Evolutionary conservation across 1,140 invertebrate species (phyloP).

Genomic region (Bombus confusus): DNA sequence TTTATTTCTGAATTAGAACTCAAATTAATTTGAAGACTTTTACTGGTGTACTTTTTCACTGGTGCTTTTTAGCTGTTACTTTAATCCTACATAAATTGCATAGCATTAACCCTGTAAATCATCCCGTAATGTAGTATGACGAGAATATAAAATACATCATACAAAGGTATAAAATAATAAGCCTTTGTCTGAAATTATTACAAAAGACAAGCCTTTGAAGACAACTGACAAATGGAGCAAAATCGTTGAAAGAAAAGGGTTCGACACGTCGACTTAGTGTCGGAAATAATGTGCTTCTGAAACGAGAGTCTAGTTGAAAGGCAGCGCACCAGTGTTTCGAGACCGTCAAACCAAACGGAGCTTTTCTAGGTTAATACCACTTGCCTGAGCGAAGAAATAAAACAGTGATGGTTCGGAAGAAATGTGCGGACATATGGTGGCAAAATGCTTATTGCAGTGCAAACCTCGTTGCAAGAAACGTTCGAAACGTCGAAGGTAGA

Average conservation of each 20-base stretch:
- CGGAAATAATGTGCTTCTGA: not conserved
- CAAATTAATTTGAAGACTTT: too few species aligned
- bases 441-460: not conserved
- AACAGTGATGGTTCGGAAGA: constrained; percentile 15
- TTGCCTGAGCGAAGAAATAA: constrained; percentile 7
- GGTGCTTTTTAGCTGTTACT: too few species aligned
- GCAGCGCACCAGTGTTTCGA: not conserved
- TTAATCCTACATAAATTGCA: too few species aligned
- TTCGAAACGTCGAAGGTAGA: not conserved
- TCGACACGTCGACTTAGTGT: constrained; percentile 6
- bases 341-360: constrained; percentile 11
- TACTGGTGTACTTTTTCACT: too few species aligned
- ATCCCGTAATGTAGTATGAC: too few species aligned
- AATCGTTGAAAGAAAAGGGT: not conserved
- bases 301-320: not conserved
- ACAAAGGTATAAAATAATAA: not conserved
- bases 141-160: too few species aligned
- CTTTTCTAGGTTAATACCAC: constrained; percentile 44
- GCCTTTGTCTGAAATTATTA: too few species aligned
- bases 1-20: too few species aligned
- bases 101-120: too few species aligned
- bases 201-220: too few species aligned
- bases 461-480: not conserved
- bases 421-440: not conserved
- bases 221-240: not conserved